Evolutionary conservation across 2,797 vertebrate genomes (phyloP).

Genomic region (Thripadectes ignobilis): DNA sequence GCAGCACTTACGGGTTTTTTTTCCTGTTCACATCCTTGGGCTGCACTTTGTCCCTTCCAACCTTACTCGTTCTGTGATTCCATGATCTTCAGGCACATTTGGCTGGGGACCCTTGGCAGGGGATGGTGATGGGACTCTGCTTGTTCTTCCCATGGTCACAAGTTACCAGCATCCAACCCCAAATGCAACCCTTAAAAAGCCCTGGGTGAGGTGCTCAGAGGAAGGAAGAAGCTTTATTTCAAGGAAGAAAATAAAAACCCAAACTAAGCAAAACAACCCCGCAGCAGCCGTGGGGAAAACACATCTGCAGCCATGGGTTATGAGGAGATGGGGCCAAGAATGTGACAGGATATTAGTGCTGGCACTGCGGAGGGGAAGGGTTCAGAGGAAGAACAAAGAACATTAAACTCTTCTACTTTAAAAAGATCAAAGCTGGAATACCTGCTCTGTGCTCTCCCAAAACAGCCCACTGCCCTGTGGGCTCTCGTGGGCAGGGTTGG

Average conservation of each 20-base stretch:
- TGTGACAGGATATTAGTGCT: not conserved
- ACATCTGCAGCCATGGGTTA: accelerated
- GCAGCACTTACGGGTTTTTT: accelerated
- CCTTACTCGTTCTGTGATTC: not conserved
- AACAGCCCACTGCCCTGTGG: accelerated
- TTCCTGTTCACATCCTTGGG: not conserved
- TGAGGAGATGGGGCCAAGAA: not conserved
- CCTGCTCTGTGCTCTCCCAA: not conserved
- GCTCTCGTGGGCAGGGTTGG: not conserved
- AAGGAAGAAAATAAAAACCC: not conserved
- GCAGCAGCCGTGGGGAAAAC: accelerated
- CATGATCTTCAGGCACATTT: accelerated
- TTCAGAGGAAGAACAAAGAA: not conserved
- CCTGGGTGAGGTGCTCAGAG: not conserved
- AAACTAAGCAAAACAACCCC: not conserved
- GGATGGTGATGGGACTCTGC: too few species aligned
- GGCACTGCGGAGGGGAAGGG: not conserved
- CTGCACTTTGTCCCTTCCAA: not conserved
- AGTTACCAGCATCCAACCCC: accelerated
- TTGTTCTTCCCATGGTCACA: not conserved
- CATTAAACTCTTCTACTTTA: not conserved
- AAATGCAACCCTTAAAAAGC: not conserved
- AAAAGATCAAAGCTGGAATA: not conserved
- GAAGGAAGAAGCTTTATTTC: not conserved
- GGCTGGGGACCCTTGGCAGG: not conserved